phyloP scores from a whole-genome alignment of 1,140 invertebrate genomes.

The Trichonephila clavata region DNA sequence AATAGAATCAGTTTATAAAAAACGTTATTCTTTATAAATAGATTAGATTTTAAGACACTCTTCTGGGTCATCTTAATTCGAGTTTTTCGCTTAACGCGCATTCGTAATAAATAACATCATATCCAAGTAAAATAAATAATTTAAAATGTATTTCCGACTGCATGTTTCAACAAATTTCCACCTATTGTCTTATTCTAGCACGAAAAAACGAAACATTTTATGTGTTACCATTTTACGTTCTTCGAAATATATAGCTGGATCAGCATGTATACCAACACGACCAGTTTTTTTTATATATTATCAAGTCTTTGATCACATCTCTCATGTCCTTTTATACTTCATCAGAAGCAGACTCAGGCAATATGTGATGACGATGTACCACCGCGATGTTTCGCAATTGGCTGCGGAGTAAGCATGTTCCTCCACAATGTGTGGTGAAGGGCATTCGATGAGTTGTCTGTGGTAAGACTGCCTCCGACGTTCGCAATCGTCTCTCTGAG shows the following conservation, averaged over 20 bases:
- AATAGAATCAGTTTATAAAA: too few species aligned
- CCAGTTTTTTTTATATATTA: neutral
- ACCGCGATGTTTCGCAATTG: too few species aligned
- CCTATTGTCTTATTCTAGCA: neutral
- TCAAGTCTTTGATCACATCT: neutral
- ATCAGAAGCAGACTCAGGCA: neutral
- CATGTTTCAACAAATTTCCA: neutral
- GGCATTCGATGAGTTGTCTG: conserved; percentile 67
- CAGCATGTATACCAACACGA: neutral
- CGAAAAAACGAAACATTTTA: neutral
- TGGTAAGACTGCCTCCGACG: conserved; percentile 61
- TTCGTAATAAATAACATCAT: too few species aligned
- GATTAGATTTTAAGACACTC: too few species aligned
- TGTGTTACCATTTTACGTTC: neutral
- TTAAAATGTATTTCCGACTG: neutral
- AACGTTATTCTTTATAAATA: too few species aligned
- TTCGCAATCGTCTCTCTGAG: conserved; percentile 65
- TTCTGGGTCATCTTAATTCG: too few species aligned
- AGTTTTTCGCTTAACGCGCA: too few species aligned
- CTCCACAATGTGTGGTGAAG: conserved; percentile 47
- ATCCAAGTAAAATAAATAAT: neutral
- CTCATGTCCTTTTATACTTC: neutral
- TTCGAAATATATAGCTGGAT: neutral
- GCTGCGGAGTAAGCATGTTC: neutral
- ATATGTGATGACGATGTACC: neutral